Evolutionary conservation across 2,113 vertebrate species (phyloP).

Genomic region (Zosterops lateralis): DNA sequence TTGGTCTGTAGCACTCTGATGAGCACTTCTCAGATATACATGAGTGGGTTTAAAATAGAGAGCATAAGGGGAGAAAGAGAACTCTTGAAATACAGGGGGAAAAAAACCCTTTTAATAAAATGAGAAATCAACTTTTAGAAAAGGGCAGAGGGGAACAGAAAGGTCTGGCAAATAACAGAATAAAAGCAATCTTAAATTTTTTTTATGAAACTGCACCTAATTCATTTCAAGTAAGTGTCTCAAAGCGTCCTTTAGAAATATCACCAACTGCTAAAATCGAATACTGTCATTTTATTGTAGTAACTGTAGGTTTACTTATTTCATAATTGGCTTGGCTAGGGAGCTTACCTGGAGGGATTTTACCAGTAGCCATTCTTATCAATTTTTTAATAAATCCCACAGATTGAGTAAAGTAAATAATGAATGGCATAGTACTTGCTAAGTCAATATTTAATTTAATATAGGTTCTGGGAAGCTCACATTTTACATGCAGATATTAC

Average conservation of each 20-base stretch:
- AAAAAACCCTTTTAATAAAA: constrained; percentile 64
- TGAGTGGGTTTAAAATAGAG: constrained; percentile 53
- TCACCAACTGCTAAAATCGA: constrained; percentile 57
- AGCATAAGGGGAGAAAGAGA: neutral
- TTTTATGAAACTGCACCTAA: constrained; percentile 63
- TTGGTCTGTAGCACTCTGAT: neutral
- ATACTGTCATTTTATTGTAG: constrained; percentile 61
- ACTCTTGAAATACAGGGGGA: constrained; percentile 4
- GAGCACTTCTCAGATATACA: neutral
- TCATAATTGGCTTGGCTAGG: constrained; percentile 69
- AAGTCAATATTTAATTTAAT: constrained; percentile 78
- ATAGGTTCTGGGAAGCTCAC: constrained; percentile 52
- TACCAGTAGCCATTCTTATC: constrained; percentile 47
- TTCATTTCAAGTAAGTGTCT: constrained; percentile 68
- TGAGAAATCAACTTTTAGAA: constrained; percentile 68
- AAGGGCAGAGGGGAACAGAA: constrained; percentile 61
- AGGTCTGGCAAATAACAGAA: constrained; percentile 69
- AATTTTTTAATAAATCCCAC: constrained; percentile 72
- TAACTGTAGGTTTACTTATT: constrained; percentile 61
- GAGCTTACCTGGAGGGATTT: constrained; percentile 58
- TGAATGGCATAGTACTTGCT: constrained; percentile 59
- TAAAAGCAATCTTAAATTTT: constrained; percentile 62
- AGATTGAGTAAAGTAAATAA: constrained; percentile 74
- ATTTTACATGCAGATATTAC: constrained; percentile 51
- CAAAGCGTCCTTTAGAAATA: constrained; percentile 68